A percentile compares a stretch with the other conserved stretches of the same genome.
phyloP scores from a whole-genome alignment of 1,140 invertebrate genomes.

The Drosophila sulfurigaster region DNA sequence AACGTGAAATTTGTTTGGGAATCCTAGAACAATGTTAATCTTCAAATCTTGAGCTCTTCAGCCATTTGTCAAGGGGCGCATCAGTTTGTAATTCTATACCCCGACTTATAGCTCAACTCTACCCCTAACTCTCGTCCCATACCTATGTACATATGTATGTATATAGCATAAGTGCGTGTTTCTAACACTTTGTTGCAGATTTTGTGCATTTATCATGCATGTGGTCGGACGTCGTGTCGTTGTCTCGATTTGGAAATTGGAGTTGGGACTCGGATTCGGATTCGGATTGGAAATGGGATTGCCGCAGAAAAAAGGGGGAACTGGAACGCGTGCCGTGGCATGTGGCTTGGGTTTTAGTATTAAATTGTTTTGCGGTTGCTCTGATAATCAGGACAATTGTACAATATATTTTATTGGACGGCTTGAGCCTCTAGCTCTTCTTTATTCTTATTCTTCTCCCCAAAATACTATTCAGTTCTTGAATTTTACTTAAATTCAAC shows the following conservation, averaged over 20 bases:
- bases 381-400: conserved; percentile 80
- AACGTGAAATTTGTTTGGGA: conserved; percentile 59
- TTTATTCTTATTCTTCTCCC: not conserved
- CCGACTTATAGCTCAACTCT: conserved; percentile 20
- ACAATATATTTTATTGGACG: conserved; percentile 77
- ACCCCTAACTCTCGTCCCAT: conserved; percentile 18
- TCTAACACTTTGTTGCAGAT: conserved; percentile 82
- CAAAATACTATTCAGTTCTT: conserved; percentile 22
- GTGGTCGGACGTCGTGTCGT: conserved; percentile 34
- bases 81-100: conserved; percentile 69
- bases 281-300: conserved; percentile 17
- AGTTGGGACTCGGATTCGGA: conserved; percentile 9
- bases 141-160: conserved; percentile 3
- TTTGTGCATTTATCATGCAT: conserved; percentile 80
- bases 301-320: conserved; percentile 22
- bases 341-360: conserved; percentile 81
- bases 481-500: conserved; percentile 43
- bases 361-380: conserved; percentile 81
- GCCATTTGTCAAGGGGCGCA: conserved; percentile 65
- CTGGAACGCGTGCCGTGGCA: conserved; percentile 72
- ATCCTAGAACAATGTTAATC: conserved; percentile 60
- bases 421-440: not conserved
- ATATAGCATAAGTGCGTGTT: conserved; percentile 64
- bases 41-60: conserved; percentile 45
- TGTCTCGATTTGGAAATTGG: conserved; percentile 14